phyloP scores from a whole-genome alignment of 2,888 invertebrate genomes.

The Lypha dubia region DNA sequence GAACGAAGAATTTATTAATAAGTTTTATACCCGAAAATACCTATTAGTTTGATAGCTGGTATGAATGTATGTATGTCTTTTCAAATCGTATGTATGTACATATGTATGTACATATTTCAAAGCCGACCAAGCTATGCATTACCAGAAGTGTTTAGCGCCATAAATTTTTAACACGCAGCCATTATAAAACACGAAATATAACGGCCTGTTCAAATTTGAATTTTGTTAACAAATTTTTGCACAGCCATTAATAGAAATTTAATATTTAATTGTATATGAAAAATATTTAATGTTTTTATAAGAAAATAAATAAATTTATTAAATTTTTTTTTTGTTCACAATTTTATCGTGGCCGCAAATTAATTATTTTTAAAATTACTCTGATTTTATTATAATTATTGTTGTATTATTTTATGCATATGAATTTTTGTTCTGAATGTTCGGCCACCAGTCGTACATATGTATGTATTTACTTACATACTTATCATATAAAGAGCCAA shows the following conservation, averaged over 20 bases:
- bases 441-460: conserved; percentile 16
- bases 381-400: not conserved
- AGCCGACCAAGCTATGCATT: not conserved
- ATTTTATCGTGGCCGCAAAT: not conserved
- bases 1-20: not conserved
- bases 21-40: conserved; percentile 5
- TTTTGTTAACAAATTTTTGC: not conserved
- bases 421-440: conserved; percentile 28
- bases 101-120: too few species aligned
- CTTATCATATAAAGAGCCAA: not conserved
- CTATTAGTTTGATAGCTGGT: too few species aligned
- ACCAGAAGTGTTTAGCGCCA: conserved; percentile 29
- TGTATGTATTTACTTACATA: too few species aligned
- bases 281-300: not conserved
- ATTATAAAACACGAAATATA: conserved; percentile 9
- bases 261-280: not conserved
- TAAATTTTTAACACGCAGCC: conserved; percentile 1
- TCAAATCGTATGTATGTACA: conserved; percentile 9
- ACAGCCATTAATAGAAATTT: not conserved
- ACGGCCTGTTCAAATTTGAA: conserved; percentile 51
- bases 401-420: not conserved
- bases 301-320: not conserved
- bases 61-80: too few species aligned
- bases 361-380: conserved; percentile 19
- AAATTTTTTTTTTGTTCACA: not conserved